Conservation (phyloP, 2,797 vertebrate genomes). For the Hylomyscus alleni region DNA sequence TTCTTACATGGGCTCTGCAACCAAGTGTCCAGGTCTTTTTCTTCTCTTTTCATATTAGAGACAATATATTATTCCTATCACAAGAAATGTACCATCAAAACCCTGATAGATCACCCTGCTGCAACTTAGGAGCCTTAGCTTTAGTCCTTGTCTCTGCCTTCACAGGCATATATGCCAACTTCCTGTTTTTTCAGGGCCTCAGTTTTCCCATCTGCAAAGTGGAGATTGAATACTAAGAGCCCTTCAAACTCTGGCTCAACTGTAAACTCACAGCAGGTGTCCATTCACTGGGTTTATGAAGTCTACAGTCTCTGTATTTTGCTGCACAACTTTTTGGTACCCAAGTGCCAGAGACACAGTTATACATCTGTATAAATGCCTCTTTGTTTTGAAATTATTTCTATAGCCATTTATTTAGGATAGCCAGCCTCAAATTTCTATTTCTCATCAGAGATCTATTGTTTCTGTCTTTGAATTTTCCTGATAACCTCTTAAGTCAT, state of each 20-base stretch:
- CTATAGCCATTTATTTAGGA: constrained; percentile 52
- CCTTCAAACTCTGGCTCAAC: not conserved
- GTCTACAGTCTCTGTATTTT: not conserved
- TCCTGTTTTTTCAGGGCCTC: constrained; percentile 29
- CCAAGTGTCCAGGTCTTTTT: constrained; percentile 33
- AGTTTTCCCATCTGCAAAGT: constrained; percentile 64
- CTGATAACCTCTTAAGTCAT: constrained; percentile 68
- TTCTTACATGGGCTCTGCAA: constrained; percentile 57
- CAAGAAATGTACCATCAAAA: constrained; percentile 54
- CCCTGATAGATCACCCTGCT: constrained; percentile 2
- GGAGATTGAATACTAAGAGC: not conserved
- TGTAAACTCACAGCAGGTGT: constrained; percentile 47
- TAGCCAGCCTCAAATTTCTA: constrained; percentile 8
- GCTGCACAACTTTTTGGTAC: constrained; percentile 28
- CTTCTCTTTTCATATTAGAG: constrained; percentile 50
- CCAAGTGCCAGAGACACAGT: constrained; percentile 5
- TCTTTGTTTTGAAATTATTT: constrained; percentile 46
- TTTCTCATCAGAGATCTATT: constrained; percentile 18
- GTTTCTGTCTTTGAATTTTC: constrained; percentile 64
- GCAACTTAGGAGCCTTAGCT: constrained; percentile 50
- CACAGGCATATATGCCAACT: not conserved
- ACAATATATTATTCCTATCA: constrained; percentile 65
- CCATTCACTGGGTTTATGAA: constrained; percentile 3
- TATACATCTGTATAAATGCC: not conserved
- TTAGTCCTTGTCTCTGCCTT: constrained; percentile 40